These are phyloP conservation scores for Condylura cristata DNA, from an alignment of 2,113 vertebrate species.

Conservation along the genomic window DNA sequence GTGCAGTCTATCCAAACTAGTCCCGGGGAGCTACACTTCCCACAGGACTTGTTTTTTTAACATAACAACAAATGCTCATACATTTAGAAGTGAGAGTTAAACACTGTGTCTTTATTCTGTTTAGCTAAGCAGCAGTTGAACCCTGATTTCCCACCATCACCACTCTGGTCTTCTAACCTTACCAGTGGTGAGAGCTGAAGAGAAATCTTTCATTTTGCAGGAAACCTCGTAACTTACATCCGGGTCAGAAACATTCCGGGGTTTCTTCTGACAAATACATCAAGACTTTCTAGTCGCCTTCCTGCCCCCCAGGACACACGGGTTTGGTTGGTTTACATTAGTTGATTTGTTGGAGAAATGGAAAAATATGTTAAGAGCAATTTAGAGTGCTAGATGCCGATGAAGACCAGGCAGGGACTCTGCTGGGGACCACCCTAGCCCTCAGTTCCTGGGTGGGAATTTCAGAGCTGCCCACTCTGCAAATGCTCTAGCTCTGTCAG, in stretches of 20 bases:
- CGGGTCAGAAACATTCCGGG: neutral
- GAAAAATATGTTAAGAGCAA: neutral
- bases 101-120: conserved; percentile 48
- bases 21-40: conserved; percentile 28
- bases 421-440: neutral
- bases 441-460: neutral
- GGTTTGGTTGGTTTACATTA: neutral
- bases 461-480: neutral
- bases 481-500: neutral
- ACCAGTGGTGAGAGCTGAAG: neutral
- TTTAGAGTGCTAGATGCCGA: neutral
- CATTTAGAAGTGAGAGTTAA: conserved; percentile 45
- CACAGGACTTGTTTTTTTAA: conserved; percentile 57
- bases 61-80: conserved; percentile 52
- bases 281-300: neutral
- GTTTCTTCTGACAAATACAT: neutral
- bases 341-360: neutral
- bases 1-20: neutral
- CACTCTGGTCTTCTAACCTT: conserved; percentile 27
- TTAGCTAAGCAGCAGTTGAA: conserved; percentile 18
- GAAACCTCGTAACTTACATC: neutral
- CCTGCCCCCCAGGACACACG: neutral
- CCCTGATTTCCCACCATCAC: neutral
- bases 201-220: neutral
- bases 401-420: neutral